Conservation (phyloP, 2,797 vertebrate species). For the Brotogeris chrysoptera region DNA sequence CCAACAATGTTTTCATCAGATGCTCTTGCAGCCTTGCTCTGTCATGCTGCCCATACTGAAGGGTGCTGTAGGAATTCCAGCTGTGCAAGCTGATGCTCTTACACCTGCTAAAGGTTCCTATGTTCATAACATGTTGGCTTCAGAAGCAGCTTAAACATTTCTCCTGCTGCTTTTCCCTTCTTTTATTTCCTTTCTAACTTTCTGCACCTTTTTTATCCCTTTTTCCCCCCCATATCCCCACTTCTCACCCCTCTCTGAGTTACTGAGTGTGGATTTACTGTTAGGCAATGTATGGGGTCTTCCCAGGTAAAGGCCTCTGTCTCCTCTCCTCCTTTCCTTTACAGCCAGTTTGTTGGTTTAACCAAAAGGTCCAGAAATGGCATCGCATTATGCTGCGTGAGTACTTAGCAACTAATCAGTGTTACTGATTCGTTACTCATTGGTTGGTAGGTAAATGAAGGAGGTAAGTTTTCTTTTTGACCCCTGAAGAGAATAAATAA, state of each 20-base stretch:
- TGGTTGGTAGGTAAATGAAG: not conserved
- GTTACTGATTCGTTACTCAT: not conserved
- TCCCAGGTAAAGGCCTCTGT: not conserved
- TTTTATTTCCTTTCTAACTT: not conserved
- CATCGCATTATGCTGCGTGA: accelerated
- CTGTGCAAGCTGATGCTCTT: not conserved
- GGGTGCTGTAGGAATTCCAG: not conserved
- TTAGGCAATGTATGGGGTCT: not conserved
- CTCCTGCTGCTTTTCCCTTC: not conserved
- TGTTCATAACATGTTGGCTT: not conserved
- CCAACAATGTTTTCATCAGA: not conserved
- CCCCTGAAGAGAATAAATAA: not conserved
- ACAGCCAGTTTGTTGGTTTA: not conserved
- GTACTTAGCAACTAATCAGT: not conserved
- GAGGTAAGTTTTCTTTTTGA: not conserved
- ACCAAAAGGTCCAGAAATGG: not conserved
- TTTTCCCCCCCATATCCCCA: not conserved
- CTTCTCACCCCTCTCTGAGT: not conserved
- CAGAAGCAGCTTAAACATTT: not conserved
- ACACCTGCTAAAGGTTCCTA: not conserved
- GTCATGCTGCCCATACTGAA: not conserved
- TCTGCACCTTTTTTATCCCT: not conserved
- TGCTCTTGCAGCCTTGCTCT: not conserved
- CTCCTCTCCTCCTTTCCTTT: not conserved
- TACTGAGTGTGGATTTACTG: not conserved